Evolutionary conservation across 2,797 vertebrate genomes (phyloP).

Genomic region (Melanotaenia nigrans): DNA sequence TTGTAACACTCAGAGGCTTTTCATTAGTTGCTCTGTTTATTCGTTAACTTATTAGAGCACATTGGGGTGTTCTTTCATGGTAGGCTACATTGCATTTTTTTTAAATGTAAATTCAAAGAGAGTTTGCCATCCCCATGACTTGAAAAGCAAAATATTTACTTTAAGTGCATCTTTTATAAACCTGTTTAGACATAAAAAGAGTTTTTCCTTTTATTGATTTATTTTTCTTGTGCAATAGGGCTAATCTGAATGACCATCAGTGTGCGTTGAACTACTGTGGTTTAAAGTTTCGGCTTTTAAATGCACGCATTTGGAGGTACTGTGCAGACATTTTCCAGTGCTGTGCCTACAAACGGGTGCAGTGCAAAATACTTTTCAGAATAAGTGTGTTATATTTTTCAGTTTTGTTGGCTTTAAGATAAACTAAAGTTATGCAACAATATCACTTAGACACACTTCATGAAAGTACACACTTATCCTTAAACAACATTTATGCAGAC

Average conservation of each 20-base stretch:
- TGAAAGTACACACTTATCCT: not conserved
- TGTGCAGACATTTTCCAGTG: slow-evolving; percentile 5
- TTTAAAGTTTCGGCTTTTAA: not conserved
- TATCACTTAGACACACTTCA: not conserved
- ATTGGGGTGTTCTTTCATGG: not conserved
- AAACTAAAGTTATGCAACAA: slow-evolving; percentile 22
- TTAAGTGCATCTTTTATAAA: not conserved
- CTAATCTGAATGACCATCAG: not conserved
- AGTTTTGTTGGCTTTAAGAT: slow-evolving; percentile 31
- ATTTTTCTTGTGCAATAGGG: not conserved
- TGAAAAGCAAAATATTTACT: not conserved
- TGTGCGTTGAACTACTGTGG: not conserved
- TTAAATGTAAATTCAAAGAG: not conserved
- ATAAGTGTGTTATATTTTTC: slow-evolving; percentile 25
- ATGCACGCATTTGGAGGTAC: not conserved
- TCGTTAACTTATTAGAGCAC: not conserved
- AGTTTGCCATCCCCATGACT: not conserved
- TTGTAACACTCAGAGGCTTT: not conserved
- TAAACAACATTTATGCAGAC: not conserved
- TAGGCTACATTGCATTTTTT: not conserved
- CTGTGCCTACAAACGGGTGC: not conserved
- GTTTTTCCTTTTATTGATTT: not conserved
- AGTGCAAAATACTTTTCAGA: slow-evolving; percentile 2
- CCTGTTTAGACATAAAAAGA: no score
- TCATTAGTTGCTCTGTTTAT: not conserved